A percentile compares a stretch with the other conserved stretches of the same genome.
Evolutionary conservation across 2,797 vertebrate genomes (phyloP).

Genomic region (Myotis findleyi): DNA sequence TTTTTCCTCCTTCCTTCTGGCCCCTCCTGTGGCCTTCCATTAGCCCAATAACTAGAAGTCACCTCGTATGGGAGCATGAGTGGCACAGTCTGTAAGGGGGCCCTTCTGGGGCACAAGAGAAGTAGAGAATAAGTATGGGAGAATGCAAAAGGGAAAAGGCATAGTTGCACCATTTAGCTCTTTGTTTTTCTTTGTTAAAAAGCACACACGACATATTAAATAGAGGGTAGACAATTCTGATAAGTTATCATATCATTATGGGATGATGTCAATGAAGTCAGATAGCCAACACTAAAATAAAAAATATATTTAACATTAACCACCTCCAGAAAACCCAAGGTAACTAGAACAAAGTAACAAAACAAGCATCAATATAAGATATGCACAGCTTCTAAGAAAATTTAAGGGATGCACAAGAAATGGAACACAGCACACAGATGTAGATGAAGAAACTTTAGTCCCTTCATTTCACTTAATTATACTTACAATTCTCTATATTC

Average conservation of each 20-base stretch:
- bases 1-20: not conserved
- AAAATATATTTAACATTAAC: not conserved
- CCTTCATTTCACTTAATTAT: not conserved
- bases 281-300: not conserved
- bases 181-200: not conserved
- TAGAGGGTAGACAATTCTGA: not conserved
- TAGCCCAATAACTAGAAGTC: not conserved
- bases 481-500: not conserved
- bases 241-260: not conserved
- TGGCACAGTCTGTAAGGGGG: fast-evolving
- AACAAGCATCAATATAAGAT: not conserved
- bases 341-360: not conserved
- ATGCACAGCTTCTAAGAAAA: not conserved
- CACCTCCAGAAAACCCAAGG: not conserved
- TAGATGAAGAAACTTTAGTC: not conserved
- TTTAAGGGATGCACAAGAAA: not conserved
- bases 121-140: not conserved
- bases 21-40: not conserved
- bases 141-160: not conserved
- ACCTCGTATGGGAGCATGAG: not conserved
- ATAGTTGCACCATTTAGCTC: not conserved
- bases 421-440: not conserved
- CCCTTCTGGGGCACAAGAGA: not conserved
- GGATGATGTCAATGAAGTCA: not conserved
- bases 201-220: not conserved